phyloP scores from a whole-genome alignment of 2,888 invertebrate genomes.

The Platycheirus albimanus region DNA sequence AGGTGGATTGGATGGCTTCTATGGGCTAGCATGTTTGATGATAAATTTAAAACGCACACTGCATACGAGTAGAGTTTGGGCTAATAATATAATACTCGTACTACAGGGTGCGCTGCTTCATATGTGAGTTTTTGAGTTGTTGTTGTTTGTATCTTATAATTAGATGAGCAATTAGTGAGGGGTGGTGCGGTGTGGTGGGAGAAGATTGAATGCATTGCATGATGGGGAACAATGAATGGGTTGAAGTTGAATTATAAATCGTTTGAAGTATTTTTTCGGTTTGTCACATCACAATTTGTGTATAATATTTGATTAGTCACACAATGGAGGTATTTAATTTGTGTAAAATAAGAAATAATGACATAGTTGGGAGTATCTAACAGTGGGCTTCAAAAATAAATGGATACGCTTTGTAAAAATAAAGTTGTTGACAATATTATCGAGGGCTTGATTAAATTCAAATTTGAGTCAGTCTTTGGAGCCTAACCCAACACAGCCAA shows the following conservation, averaged over 20 bases:
- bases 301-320: constrained; percentile 6
- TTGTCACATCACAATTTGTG: constrained; percentile 12
- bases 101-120: constrained; percentile 42
- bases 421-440: no score
- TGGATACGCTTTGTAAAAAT: not conserved
- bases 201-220: constrained; percentile 19
- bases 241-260: constrained; percentile 24
- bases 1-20: constrained; percentile 26
- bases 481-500: no score
- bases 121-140: constrained; percentile 13
- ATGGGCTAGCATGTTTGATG: constrained; percentile 30
- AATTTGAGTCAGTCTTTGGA: no score
- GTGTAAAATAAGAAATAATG: not conserved
- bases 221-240: constrained; percentile 34
- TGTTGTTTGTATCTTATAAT: constrained; percentile 41
- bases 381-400: constrained; percentile 2
- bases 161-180: constrained; percentile 42
- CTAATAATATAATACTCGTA: no score
- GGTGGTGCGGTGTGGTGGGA: not conserved
- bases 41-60: constrained; percentile 14
- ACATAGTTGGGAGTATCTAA: not conserved
- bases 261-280: not conserved
- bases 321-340: constrained; percentile 15
- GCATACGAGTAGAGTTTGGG: constrained; percentile 14
- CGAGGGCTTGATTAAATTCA: no score